Percentiles rank a stretch among this genome's conserved stretches.
Evolutionary conservation across 2,888 invertebrate species (phyloP).

Genomic region (Pyrrhia umbra): DNA sequence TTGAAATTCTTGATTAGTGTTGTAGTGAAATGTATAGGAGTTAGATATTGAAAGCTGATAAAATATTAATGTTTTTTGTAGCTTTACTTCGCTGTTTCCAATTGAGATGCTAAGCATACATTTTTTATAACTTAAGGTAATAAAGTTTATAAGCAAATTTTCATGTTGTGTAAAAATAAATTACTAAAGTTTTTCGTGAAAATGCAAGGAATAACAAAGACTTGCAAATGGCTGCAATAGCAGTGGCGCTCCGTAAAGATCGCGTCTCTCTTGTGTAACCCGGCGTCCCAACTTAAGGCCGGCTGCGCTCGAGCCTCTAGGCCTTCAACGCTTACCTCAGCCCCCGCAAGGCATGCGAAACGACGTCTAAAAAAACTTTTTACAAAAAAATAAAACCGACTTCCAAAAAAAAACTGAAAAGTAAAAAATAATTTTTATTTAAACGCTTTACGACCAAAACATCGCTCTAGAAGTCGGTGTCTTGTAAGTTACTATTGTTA

Average conservation of each 20-base stretch:
- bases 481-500: no score
- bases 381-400: no score
- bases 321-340: no score
- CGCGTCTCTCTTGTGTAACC: constrained; percentile 38
- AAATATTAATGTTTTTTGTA: background rate
- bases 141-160: constrained; percentile 31
- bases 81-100: background rate
- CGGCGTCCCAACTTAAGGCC: constrained; percentile 20
- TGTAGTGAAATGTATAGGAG: background rate
- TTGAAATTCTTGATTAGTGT: constrained; percentile 32
- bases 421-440: no score
- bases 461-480: no score
- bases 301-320: no score
- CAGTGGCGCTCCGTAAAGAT: constrained; percentile 51
- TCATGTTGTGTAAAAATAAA: constrained; percentile 19
- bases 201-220: constrained; percentile 66
- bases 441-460: no score
- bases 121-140: constrained; percentile 3
- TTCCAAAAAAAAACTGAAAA: no score
- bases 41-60: background rate
- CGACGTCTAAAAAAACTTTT: no score
- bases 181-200: constrained; percentile 45
- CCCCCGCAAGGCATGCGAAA: no score
- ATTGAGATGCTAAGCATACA: background rate
- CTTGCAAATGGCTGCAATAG: constrained; percentile 67